These are phyloP conservation scores for Tetramorium parvispinum DNA, from an alignment of 1,140 invertebrate genomes.

Conservation along the genomic window DNA sequence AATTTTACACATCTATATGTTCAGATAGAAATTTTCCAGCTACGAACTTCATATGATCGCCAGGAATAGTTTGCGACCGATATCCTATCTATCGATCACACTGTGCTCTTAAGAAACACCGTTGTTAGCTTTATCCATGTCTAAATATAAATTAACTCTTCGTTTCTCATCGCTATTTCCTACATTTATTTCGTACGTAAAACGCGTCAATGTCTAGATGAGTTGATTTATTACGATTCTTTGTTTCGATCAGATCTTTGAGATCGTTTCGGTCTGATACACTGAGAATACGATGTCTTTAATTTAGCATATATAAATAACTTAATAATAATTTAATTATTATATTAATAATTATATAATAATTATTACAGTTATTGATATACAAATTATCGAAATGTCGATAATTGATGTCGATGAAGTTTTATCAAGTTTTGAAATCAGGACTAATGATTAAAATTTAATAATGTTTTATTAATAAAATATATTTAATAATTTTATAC, in stretches of 20 bases:
- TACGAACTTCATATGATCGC: neutral
- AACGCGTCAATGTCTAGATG: neutral
- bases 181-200: neutral
- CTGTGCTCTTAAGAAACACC: slow-evolving; percentile 10
- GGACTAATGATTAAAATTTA: neutral
- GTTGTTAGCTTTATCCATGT: slow-evolving; percentile 8
- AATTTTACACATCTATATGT: neutral
- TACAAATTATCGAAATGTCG: neutral
- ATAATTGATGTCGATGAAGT: neutral
- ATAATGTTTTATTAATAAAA: neutral
- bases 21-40: neutral
- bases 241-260: neutral
- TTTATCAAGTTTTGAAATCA: neutral
- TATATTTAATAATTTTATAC: neutral
- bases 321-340: neutral
- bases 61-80: slow-evolving; percentile 32
- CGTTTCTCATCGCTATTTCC: slow-evolving; percentile 16
- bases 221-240: slow-evolving; percentile 2
- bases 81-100: slow-evolving; percentile 52
- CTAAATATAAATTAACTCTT: slow-evolving; percentile 46
- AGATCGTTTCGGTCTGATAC: slow-evolving; percentile 28
- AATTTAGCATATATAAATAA: neutral
- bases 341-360: slow-evolving; percentile 8
- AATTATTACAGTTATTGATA: neutral
- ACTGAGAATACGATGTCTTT: neutral